Conservation (phyloP, 2,113 vertebrate genomes). For the Mesoclemmys tuberculata region DNA sequence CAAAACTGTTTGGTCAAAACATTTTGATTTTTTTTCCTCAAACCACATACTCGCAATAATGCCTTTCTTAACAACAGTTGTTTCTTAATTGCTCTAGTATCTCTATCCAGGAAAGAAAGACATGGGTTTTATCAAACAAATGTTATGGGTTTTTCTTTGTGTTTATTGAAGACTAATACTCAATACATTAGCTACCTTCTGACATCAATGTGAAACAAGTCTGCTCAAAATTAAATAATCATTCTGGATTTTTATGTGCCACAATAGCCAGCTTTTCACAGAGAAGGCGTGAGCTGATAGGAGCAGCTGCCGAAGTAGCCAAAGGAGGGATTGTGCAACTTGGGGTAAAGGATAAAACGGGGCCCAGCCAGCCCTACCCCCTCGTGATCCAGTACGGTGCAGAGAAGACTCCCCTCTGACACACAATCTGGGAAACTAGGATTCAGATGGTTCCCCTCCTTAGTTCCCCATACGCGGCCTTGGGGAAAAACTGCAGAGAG, state of each 20-base stretch:
- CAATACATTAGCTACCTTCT: neutral
- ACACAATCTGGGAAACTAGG: neutral
- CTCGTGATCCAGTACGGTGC: neutral
- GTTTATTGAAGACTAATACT: neutral
- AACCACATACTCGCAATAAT: neutral
- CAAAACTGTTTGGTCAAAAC: neutral
- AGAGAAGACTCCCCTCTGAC: no score
- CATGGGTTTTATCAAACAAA: neutral
- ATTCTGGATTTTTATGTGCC: neutral
- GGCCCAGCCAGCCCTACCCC: neutral
- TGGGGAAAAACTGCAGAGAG: neutral
- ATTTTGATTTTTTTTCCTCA: neutral
- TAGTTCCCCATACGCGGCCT: no score
- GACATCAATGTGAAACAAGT: neutral
- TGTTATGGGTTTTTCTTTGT: neutral
- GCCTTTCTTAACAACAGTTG: neutral
- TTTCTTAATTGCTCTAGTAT: neutral
- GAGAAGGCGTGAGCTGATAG: neutral
- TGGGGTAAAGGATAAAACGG: neutral
- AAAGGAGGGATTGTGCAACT: neutral
- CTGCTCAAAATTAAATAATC: neutral
- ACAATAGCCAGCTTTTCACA: neutral
- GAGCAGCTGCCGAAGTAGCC: neutral
- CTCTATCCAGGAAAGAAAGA: neutral
- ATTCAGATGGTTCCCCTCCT: neutral